Base-by-base conservation (phyloP, 92 coral and sea anemone genomes). In the Paramuricea clavata region DNA sequence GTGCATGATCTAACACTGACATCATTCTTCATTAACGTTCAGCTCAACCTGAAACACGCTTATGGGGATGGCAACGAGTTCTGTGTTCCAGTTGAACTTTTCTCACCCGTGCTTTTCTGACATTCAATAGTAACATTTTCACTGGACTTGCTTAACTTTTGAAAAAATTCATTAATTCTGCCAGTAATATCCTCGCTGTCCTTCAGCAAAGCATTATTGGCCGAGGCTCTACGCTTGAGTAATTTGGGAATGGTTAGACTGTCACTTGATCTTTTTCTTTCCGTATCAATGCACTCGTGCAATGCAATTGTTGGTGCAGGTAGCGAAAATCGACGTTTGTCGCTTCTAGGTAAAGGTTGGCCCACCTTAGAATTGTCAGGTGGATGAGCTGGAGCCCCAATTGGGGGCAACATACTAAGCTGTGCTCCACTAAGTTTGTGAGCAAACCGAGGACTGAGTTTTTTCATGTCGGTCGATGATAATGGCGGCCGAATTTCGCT, bases 381-480 rank as follows among this genome's bases (percentile, higher is more conserved):
- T 44, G 34, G 49, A 35, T 8, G 33, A n/a, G 2, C 5, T 26
- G 33, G 39, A 0, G 44, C 56, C 6, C 19, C 22, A 6, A 72
- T 72, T 49, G 12, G 84, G 17, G 84, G 84, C 31, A 79, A 49
- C 9, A 43, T n/a, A 19, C 15, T 34, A 0, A 54, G 15, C 33
- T 36, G 39, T 2, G 32, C n/a, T 57, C 50, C 73, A 34, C 84
- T 79, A 2, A 79, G 36, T 49, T 41, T 79, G 13, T 73, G 72
- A 12, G 54, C 73, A 57, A 79, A 79, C 59, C 65, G 23, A 25
- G 84, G 84, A 39, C 84, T 79, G 34, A 79, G 84, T 79, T 60
- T 79, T 27, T 79, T 79, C 56, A 34, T 54, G 33, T 79, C 84
- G 28, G 12, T 39, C 15, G 54, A 19, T 4, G 84, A 79, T 33